Evolutionary conservation across 2,797 vertebrate genomes (phyloP).

Genomic region (Cossypha dichroa): DNA sequence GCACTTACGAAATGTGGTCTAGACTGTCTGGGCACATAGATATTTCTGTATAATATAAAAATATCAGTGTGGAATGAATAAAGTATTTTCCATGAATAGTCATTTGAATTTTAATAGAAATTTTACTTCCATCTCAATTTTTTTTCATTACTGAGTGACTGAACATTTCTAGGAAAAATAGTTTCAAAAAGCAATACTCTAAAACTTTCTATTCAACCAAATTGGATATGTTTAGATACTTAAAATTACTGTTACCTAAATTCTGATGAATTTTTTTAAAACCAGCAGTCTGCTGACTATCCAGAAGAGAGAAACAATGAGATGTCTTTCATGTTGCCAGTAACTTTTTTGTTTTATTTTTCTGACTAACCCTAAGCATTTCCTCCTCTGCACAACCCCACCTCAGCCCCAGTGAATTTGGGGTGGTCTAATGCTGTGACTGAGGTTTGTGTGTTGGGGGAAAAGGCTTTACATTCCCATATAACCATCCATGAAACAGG

Average conservation of each 20-base stretch:
- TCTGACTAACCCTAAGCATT: neutral
- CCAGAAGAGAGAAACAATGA: neutral
- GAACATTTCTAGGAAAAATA: neutral
- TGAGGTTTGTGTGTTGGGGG: neutral
- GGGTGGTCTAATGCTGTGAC: neutral
- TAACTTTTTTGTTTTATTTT: neutral
- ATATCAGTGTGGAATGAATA: slow-evolving; percentile 32
- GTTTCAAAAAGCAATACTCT: neutral
- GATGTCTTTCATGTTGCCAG: neutral
- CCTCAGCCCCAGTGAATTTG: neutral
- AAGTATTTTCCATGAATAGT: neutral
- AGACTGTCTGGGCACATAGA: neutral
- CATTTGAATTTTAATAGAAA: slow-evolving; percentile 42
- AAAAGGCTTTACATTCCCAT: neutral
- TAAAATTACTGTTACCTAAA: neutral
- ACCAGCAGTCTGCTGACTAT: neutral
- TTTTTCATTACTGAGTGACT: neutral
- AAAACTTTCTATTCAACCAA: neutral
- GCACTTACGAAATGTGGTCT: neutral
- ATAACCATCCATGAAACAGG: neutral
- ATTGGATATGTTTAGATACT: neutral
- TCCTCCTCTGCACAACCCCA: neutral
- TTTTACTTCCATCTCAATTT: neutral
- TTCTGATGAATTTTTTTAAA: neutral
- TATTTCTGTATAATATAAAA: slow-evolving; percentile 16